Percentiles rank a stretch among this genome's conserved stretches.
phyloP scores from a whole-genome alignment of 2,797 vertebrate species.

The Acipenser ruthenus region DNA sequence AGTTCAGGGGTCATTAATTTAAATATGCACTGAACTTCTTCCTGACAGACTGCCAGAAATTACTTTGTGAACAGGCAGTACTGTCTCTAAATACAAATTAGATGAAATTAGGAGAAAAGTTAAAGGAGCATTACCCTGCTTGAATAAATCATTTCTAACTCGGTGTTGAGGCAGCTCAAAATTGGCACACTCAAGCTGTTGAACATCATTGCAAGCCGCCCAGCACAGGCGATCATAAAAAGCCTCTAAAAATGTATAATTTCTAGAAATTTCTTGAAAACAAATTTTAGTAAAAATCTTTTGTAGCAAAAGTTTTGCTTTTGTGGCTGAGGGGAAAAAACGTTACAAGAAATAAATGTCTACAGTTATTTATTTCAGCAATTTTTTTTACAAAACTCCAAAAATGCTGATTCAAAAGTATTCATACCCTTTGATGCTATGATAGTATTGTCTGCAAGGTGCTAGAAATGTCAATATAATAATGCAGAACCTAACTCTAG shows the following conservation, averaged over 20 bases:
- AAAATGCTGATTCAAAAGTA: too few relatives aligned
- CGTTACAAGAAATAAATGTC: constrained; percentile 1
- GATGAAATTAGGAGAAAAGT: constrained; percentile 19
- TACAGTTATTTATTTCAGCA: neutral
- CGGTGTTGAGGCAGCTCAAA: constrained; percentile 42
- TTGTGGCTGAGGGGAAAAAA: too few relatives aligned
- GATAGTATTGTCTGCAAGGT: too few relatives aligned
- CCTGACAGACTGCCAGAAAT: constrained; percentile 79
- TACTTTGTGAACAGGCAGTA: constrained; percentile 70
- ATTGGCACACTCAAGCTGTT: constrained; percentile 42
- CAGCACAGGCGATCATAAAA: constrained; percentile 54
- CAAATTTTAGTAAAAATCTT: constrained; percentile 28
- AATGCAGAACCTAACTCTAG: too few relatives aligned
- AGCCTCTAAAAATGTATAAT: constrained; percentile 32
- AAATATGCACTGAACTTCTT: constrained; percentile 59
- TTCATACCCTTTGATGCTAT: too few relatives aligned
- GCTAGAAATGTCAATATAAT: too few relatives aligned
- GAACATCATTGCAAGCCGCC: constrained; percentile 41
- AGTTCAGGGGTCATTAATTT: constrained; percentile 79
- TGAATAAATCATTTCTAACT: constrained; percentile 59
- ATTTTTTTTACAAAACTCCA: too few relatives aligned
- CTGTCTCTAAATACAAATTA: constrained; percentile 64
- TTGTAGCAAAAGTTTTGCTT: too few relatives aligned
- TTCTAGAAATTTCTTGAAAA: constrained; percentile 21
- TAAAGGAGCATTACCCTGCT: constrained; percentile 59